Evolutionary conservation across 1,140 invertebrate genomes (phyloP), one percentile per base, ranked within the genome.

Genomic region (Sinonovacula constricta): DNA sequence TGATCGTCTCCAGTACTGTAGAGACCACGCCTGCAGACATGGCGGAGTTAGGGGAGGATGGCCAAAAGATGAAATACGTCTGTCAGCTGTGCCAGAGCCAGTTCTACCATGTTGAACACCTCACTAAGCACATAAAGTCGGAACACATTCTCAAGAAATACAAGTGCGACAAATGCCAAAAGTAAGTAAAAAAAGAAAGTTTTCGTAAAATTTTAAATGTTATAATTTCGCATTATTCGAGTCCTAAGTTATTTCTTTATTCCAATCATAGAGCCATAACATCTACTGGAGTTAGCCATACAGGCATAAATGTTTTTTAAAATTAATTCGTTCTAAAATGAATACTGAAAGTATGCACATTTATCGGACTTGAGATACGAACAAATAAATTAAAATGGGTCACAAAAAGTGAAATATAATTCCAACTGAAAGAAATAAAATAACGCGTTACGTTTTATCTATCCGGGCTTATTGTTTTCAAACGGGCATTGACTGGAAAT

Each of bases 61-160:
- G n/a, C 26, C 30, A 45, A 60, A 63, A 30, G 45, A 65, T 53
- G 22, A 66, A 67, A 28, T 65, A 67, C 24, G 45, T 67, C 10
- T 76, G 72, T 49, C 36, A 63, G 49, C 30, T 76, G 28, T 76
- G 72, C 36, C 53, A 56, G 26, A 45, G 51, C 22, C 49, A 34
- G 28, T 76, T 76, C 63, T 76, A 66, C 51, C 72, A 76, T 56
- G 49, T 76, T 18, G 72, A 76, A 39, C 72, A 76, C 30, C 45
- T 76, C 10, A 76, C 62, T 0, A 76, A 76, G 31, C 72, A 76
- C 18, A 34, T 76, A 4, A 76, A 76, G 49, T 66, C 66, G 31
- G 3, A 54, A 14, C 72, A 76, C 34, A 59, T 76, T 26, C 36
- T 76, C 24, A 76, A 76, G 34, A 56, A 65, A 39, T 76, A 65